Conservation (phyloP, 2,797 vertebrate genomes). For the Cirrhinus mrigala region DNA sequence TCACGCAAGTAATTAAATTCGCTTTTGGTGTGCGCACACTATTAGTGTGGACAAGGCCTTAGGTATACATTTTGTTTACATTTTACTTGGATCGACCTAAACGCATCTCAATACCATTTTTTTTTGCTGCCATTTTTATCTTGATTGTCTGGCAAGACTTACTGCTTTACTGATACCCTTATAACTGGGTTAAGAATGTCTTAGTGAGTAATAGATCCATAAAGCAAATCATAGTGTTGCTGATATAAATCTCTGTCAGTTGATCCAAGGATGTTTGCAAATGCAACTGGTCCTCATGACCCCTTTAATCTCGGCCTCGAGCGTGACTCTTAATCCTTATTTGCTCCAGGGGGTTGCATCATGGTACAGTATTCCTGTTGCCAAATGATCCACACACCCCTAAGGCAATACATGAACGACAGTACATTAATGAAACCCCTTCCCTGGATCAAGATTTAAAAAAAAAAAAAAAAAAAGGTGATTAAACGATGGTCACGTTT, state of each 20-base stretch:
- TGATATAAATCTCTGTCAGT: not conserved
- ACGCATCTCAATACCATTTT: too few relatives aligned
- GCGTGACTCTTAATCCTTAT: slow-evolving; percentile 6
- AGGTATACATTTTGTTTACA: too few relatives aligned
- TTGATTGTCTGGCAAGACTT: slow-evolving; percentile 54
- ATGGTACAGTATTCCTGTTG: not conserved
- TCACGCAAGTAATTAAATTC: too few relatives aligned
- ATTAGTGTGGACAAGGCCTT: too few relatives aligned
- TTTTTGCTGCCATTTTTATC: slow-evolving; percentile 31
- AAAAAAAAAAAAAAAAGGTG: not conserved
- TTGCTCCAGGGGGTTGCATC: slow-evolving; percentile 8
- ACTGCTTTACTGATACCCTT: not conserved
- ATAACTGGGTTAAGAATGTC: slow-evolving; percentile 9
- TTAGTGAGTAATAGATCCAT: slow-evolving; percentile 11
- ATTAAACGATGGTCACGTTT: not conserved
- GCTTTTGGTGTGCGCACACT: too few relatives aligned
- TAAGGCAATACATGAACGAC: slow-evolving; percentile 13
- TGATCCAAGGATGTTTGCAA: not conserved
- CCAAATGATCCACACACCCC: slow-evolving; percentile 20
- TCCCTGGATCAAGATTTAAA: not conserved
- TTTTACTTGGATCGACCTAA: too few relatives aligned
- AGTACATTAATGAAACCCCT: slow-evolving; percentile 21
- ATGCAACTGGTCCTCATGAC: slow-evolving; percentile 8
- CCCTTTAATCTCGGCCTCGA: slow-evolving; percentile 49
- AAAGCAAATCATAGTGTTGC: not conserved